Evolutionary conservation across 2,888 invertebrate species (phyloP), one percentile per base, ranked within the genome.

Genomic region (Drosophila demipolita): DNA sequence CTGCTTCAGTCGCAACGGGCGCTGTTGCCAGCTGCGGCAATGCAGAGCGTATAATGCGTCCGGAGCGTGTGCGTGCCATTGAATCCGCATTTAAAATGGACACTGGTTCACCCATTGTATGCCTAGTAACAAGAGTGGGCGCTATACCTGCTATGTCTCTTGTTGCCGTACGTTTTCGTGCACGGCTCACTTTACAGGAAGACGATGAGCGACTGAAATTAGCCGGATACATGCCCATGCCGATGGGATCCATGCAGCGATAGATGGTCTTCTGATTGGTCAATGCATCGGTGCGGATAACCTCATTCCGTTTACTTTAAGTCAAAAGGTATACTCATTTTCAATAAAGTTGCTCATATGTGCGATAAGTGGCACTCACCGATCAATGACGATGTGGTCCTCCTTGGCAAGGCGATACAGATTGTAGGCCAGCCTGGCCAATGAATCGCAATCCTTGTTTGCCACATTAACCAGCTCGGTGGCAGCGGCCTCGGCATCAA

Each of bases 341-440:
- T 8, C 15, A 3, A 23, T 8, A 23, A 45, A 23, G 15, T 23
- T 23, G 4, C 23, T 15, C 20, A 15, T 23, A 23, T 15, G 3
- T 15, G 45, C 23, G 23, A 45, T 23, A 23, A 15, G 8, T 45
- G 45, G 12, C 36, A 65, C 45, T 72, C 33, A 92, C 92, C 91
- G 90, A 70, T 93, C 91, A 8, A 93, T 93, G 0, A 92, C 91
- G n/a, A 92, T 91, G 62, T 91, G 92, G 75, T 92, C 92, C 0
- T 87, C 81, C 54, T 90, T 85, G 17, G 92, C 89, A 5, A 92
- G 73, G 32, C 90, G 88, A 35, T 91, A 83, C 23, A 93, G 83
- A 54, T 90, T 90, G 60, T 91, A 91, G 4, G 92, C 92, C 29
- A 93, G 60, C 48, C 89, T 91, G 42, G 90, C 87, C 29, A 93